Conservation (phyloP, 2,888 invertebrate genomes). For the Erynnis tages region DNA sequence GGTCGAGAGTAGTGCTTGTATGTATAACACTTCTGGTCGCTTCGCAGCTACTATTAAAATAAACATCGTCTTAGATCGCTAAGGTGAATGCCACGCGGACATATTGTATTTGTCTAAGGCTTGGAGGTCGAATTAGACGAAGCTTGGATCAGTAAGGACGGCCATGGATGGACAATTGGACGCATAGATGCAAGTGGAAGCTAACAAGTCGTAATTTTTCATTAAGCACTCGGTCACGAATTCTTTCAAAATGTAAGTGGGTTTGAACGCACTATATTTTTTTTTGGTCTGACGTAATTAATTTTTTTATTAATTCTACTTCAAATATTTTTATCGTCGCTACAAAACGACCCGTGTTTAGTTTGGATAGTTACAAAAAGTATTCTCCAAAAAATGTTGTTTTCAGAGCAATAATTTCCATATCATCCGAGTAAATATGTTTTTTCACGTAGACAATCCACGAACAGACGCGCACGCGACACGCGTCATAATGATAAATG, state of each 20-base stretch:
- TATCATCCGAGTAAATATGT: slow-evolving; percentile 9
- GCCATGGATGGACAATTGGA: too few relatives aligned
- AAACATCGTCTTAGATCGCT: background rate
- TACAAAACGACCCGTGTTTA: too few relatives aligned
- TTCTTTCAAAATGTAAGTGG: background rate
- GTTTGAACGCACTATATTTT: background rate
- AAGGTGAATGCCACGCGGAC: background rate
- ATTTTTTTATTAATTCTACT: too few relatives aligned
- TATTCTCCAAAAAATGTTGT: background rate
- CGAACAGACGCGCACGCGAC: slow-evolving; percentile 23
- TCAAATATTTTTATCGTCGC: too few relatives aligned
- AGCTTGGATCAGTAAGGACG: slow-evolving; percentile 7
- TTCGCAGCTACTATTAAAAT: slow-evolving; percentile 1
- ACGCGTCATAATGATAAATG: slow-evolving; percentile 25
- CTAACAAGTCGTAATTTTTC: slow-evolving; percentile 5
- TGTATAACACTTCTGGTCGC: slow-evolving; percentile 1
- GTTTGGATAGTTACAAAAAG: too few relatives aligned
- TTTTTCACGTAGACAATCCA: slow-evolving; percentile 13
- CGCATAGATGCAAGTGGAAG: slow-evolving; percentile 2
- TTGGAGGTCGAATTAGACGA: slow-evolving; percentile 1
- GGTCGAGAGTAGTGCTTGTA: slow-evolving; percentile 1
- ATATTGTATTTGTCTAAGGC: slow-evolving; percentile 2
- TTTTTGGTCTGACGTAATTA: too few relatives aligned
- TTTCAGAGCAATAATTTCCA: background rate
- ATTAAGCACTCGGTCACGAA: slow-evolving; percentile 15